Evolutionary conservation across 2,797 vertebrate genomes (phyloP), one percentile per base, ranked within the genome.

Genomic region (Crocidura indochinensis): DNA sequence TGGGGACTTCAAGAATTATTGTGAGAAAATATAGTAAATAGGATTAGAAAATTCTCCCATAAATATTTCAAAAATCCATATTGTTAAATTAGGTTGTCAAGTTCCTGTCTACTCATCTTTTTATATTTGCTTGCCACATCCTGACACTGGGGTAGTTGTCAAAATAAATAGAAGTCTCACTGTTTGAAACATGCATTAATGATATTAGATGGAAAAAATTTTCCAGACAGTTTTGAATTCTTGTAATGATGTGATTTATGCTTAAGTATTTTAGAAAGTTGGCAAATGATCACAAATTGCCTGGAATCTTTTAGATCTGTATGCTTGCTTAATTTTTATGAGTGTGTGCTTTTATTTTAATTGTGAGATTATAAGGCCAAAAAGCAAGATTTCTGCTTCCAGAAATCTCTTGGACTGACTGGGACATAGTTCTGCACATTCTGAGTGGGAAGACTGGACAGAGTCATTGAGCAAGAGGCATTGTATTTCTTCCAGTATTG

Each of bases 171-270:
- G 60, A 73, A 94, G 68, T 53, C 67, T 87, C 79, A 65, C 56
- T 56, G 51, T 90, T 90, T 94, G 76, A 85, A 90, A 72, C 15
- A 27, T 8, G 44, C 73, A 86, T 88, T 90, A 73, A 79, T 85
- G 79, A 81, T n/a, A 81, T 44, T 68, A 90, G 79, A 83, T 29
- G 68, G 72, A 72, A 80, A 84, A 26, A 49, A 60, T 89, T 95
- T 93, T 95, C 76, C 76, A 95, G 78, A 88, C 64, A 80, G 73
- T 84, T 93, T 51, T 88, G 86, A 95, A 86, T 64, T 82, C 73
- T 89, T 76, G 78, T 65, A 60, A 26, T 75, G 72, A 31, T 72
- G 86, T 79, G 71, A 90, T 90, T 94, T 94, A 72, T 76, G 49
- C 56, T 77, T 69, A 92, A 84, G 73, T 62, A 27, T 93, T 93